These are phyloP conservation scores for Morpho achilles DNA, from an alignment of 2,888 invertebrate species.

Conservation along the genomic window DNA sequence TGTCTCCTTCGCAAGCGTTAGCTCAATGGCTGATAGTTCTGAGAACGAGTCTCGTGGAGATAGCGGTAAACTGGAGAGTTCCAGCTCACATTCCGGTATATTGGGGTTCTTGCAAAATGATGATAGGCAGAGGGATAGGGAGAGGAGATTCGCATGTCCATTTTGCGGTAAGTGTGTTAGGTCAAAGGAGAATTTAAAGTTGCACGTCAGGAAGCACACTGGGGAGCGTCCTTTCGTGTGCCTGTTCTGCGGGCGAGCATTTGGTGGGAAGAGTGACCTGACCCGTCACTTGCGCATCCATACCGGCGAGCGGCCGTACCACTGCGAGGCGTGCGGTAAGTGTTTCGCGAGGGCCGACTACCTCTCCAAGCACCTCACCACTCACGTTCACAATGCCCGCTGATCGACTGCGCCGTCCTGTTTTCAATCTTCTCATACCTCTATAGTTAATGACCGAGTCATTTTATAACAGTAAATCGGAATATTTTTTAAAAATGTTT, in stretches of 20 bases:
- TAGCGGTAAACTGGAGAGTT: slow-evolving; percentile 71
- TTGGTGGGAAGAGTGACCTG: slow-evolving; percentile 92
- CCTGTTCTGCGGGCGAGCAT: slow-evolving; percentile 92
- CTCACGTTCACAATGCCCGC: slow-evolving; percentile 89
- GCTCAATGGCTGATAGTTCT: slow-evolving; percentile 75
- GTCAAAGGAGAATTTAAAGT: slow-evolving; percentile 91
- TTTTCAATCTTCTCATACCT: slow-evolving; percentile 45
- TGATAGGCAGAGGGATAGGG: slow-evolving; percentile 79
- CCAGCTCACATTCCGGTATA: slow-evolving; percentile 77
- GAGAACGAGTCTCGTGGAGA: slow-evolving; percentile 71
- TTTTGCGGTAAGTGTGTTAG: slow-evolving; percentile 94
- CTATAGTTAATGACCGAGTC: slow-evolving; percentile 51
- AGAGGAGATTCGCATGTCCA: slow-evolving; percentile 90
- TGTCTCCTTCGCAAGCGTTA: slow-evolving; percentile 74
- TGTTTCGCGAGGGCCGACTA: slow-evolving; percentile 95
- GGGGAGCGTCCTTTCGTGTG: slow-evolving; percentile 95
- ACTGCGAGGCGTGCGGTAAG: slow-evolving; percentile 95
- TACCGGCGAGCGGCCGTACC: slow-evolving; percentile 93
- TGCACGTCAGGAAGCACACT: slow-evolving; percentile 92
- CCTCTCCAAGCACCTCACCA: slow-evolving; percentile 93
- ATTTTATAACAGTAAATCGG: slow-evolving; percentile 64
- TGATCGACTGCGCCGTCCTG: slow-evolving; percentile 63
- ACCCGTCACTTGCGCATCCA: slow-evolving; percentile 93
- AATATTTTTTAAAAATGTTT: slow-evolving; percentile 76
- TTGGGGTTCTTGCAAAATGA: slow-evolving; percentile 82